These are phyloP conservation scores for Cryptophagus acutangulus DNA, from an alignment of 2,888 invertebrate genomes.

Conservation along the genomic window DNA sequence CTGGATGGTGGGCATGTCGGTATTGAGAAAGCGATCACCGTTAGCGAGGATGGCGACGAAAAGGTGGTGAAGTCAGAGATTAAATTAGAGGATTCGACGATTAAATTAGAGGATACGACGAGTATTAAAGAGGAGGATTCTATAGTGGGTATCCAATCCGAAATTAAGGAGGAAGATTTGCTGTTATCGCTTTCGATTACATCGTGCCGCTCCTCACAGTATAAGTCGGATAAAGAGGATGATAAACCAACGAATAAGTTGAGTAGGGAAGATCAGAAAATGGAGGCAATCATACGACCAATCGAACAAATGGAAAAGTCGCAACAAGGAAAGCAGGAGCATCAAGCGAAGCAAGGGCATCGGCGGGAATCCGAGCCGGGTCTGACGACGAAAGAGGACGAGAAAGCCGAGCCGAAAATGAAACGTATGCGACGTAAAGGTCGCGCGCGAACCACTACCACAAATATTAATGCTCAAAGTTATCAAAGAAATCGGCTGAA, in stretches of 20 bases:
- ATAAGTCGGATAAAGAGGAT: constrained; percentile 35
- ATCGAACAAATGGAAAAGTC: constrained; percentile 91
- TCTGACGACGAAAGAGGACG: constrained; percentile 37
- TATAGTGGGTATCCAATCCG: no score
- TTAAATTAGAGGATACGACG: no score
- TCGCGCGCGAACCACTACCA: constrained; percentile 60
- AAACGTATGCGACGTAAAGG: constrained; percentile 56
- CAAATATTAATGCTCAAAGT: constrained; percentile 45
- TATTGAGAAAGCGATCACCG: no score
- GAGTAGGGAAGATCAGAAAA: constrained; percentile 91
- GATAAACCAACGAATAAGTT: constrained; percentile 33
- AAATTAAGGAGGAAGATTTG: constrained; percentile 21
- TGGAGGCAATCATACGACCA: constrained; percentile 92
- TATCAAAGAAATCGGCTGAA: constrained; percentile 61
- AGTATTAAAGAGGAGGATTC: constrained; percentile 16
- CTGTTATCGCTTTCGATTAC: constrained; percentile 30
- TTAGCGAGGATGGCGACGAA: no score
- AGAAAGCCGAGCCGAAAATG: constrained; percentile 36
- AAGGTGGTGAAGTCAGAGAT: no score
- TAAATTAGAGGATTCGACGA: no score
- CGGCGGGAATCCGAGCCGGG: constrained; percentile 60
- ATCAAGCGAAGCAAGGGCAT: constrained; percentile 64
- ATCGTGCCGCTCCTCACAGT: constrained; percentile 37
- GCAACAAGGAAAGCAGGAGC: constrained; percentile 72
- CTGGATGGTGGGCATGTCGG: no score